Percentiles rank a stretch among this genome's conserved stretches.
Evolutionary conservation across 2,888 invertebrate genomes (phyloP).

Genomic region (Campoplex nolae): DNA sequence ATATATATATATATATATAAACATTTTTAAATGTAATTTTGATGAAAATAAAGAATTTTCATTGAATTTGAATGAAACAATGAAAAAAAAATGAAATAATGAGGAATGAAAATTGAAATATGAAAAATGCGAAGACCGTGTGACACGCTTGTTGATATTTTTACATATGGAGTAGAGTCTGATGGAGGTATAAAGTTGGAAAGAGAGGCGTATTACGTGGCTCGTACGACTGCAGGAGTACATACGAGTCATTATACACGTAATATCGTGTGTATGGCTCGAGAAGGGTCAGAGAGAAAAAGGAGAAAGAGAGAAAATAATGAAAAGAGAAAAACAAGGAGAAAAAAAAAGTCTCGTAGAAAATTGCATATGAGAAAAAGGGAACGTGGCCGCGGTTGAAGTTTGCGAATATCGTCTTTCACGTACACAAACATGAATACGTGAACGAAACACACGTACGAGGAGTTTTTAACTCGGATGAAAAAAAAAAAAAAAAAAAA

Average conservation of each 20-base stretch:
- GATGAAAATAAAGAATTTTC: too few species aligned
- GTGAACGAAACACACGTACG: neutral
- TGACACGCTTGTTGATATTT: too few species aligned
- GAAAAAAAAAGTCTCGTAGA: constrained; percentile 2
- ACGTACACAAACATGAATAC: neutral
- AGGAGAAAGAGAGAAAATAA: neutral
- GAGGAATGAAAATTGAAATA: neutral
- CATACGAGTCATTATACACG: constrained; percentile 21
- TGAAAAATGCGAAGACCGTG: neutral
- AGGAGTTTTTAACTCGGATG: constrained; percentile 4
- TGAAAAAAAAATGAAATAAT: neutral
- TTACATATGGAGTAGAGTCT: neutral
- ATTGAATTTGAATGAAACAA: neutral
- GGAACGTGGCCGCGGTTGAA: constrained; percentile 39
- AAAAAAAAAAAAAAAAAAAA: neutral
- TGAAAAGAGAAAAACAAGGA: neutral
- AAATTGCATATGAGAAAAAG: constrained; percentile 57
- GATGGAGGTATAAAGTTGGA: constrained; percentile 40
- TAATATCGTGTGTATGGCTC: constrained; percentile 30
- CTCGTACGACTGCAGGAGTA: constrained; percentile 24
- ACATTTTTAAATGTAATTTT: too few species aligned
- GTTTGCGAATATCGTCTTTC: constrained; percentile 18
- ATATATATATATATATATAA: too few species aligned
- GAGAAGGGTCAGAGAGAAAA: constrained; percentile 10
- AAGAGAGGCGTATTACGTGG: constrained; percentile 62